Conservation (phyloP, 2,797 vertebrate genomes). For the Eulemur coronatus region DNA sequence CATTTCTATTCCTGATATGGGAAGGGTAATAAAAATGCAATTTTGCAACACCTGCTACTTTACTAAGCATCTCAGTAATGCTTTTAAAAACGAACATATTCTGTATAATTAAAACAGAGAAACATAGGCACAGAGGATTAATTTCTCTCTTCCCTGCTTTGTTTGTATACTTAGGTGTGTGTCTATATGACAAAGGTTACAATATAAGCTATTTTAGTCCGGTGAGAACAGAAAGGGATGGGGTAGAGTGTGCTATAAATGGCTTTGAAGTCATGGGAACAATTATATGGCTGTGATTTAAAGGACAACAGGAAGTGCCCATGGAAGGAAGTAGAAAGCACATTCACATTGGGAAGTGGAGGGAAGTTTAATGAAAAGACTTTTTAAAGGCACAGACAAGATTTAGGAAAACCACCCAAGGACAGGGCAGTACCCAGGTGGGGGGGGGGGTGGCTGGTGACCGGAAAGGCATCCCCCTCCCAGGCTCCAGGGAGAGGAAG, state of each 20-base stretch:
- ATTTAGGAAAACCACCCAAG: not conserved
- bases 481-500: rapidly evolving
- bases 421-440: rapidly evolving
- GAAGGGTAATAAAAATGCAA: conserved; percentile 29
- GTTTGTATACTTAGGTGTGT: not conserved
- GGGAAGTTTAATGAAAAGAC: not conserved
- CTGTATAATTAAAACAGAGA: conserved; percentile 37
- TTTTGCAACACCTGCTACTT: conserved; percentile 57
- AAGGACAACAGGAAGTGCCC: not conserved
- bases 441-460: not conserved
- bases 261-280: not conserved
- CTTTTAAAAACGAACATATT: conserved; percentile 27
- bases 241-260: not conserved
- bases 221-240: no score
- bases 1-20: not conserved
- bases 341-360: rapidly evolving
- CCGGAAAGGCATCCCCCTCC: rapidly evolving
- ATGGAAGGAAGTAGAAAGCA: not conserved
- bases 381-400: not conserved
- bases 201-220: no score
- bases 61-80: not conserved
- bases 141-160: not conserved
- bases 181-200: not conserved
- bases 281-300: not conserved
- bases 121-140: not conserved